A percentile compares a stretch with the other conserved stretches of the same genome.
Conservation (phyloP, 1,140 invertebrate species). For the Micrasema longulum region DNA sequence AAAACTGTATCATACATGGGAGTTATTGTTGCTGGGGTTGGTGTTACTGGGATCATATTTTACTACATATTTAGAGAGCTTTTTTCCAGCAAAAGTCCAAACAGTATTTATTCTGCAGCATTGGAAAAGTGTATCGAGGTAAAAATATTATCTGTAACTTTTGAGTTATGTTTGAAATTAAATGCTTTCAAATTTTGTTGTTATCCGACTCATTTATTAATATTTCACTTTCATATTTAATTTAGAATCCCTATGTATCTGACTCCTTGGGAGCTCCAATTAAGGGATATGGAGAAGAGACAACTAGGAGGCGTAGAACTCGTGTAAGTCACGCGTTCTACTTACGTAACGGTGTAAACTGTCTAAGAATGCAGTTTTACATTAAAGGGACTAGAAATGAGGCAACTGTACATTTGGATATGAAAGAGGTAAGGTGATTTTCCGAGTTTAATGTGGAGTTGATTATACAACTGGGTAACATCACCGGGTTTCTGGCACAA, state of each 20-base stretch:
- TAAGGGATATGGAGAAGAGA: conserved; percentile 89
- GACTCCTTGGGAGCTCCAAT: conserved; percentile 88
- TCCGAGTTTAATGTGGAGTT: too few species aligned
- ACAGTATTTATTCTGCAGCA: conserved; percentile 85
- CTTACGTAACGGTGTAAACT: conserved; percentile 78
- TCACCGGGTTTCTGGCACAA: too few species aligned
- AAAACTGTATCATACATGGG: conserved; percentile 86
- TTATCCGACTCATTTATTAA: conserved; percentile 2
- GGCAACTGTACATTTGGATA: conserved; percentile 87
- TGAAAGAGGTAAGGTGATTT: conserved; percentile 83
- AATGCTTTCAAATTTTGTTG: not conserved
- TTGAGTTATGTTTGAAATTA: too few species aligned
- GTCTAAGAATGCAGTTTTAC: conserved; percentile 91
- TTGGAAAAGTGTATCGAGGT: conserved; percentile 77
- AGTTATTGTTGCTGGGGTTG: conserved; percentile 83
- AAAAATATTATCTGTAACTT: not conserved
- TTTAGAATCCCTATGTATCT: conserved; percentile 74
- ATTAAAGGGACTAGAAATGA: conserved; percentile 83
- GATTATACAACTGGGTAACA: too few species aligned
- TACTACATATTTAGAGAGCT: conserved; percentile 87
- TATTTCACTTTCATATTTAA: not conserved
- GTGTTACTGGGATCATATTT: conserved; percentile 82
- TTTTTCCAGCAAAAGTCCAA: conserved; percentile 88
- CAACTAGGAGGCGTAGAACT: conserved; percentile 78
- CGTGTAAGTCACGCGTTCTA: conserved; percentile 81